Base-by-base conservation (phyloP, 2,113 vertebrate genomes). In the Nematolebias whitei region DNA sequence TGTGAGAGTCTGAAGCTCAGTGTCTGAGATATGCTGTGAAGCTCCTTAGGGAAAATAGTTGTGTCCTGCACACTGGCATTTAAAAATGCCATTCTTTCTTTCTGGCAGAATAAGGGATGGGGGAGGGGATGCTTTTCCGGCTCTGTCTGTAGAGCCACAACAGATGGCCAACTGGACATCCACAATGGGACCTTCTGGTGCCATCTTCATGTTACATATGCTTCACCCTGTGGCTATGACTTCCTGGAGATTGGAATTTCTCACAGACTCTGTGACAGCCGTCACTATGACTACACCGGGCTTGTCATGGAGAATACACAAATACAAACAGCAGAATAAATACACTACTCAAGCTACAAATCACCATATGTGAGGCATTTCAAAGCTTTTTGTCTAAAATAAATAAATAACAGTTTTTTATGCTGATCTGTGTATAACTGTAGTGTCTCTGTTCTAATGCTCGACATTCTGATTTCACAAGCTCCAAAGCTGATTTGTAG, bases 121-220 rank as follows among this genome's bases (percentile, higher is more conserved):
- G 44, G 32, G 75, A 68, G 74, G 35, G 24, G 48, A 75, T 76
- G 68, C 71, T 76, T 83, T 84, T 74, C 78, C 89, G 89, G 84
- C 79, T 64, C 59, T 57, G 74, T 87, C 78, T 75, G 76, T 59
- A 78, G 74, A 71, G 75, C 58, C 14, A 59, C 67, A 76, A 79
- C 90, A 92, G 90, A 92, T 91, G 91, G 90, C 79, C 87, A 83
- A 89, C 85, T 91, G 91, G 91, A 93, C 87, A 82, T 84, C 84
- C 87, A 83, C 76, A 44, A 81, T 55, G 41, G 20, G 43, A 79
- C 92, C 85, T 87, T 91, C 90, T 92, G 90, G 83, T 90, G 80
- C 74, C 83, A 85, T 90, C 82, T 82, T 85, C 82, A 79, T 68
- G 85, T 80, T 89, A 90, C 90, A 91, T 93, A 92, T 91, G 91